Percentiles rank a stretch among this genome's conserved stretches.
Conservation (phyloP, 2,113 vertebrate genomes). For the Calidris pugnax region DNA sequence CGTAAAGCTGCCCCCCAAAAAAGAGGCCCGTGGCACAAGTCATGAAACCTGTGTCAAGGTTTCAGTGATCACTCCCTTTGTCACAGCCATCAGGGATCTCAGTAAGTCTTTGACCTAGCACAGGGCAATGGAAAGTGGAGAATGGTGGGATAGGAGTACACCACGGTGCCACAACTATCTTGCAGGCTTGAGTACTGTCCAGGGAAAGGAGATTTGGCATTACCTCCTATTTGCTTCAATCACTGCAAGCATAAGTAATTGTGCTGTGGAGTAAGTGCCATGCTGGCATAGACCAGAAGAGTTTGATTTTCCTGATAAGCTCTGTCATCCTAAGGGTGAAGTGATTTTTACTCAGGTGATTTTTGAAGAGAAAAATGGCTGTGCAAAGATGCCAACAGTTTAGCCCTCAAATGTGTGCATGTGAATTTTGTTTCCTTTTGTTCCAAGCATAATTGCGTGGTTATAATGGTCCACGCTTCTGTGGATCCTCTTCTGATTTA, state of each 20-base stretch:
- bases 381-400: background rate
- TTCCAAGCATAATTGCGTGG: background rate
- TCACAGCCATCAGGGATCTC: background rate
- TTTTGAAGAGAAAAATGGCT: background rate
- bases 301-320: background rate
- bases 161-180: background rate
- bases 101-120: background rate
- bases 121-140: background rate
- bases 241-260: background rate
- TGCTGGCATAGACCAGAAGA: background rate
- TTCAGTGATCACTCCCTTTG: background rate
- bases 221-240: background rate
- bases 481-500: background rate
- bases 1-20: background rate
- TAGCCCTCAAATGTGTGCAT: background rate
- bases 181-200: background rate
- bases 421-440: background rate
- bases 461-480: background rate
- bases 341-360: background rate
- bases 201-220: background rate
- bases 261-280: background rate
- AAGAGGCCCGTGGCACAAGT: background rate
- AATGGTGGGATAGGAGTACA: accelerated
- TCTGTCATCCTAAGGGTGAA: background rate
- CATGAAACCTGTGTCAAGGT: background rate